Evolutionary conservation across 2,888 invertebrate genomes (phyloP).

Genomic region (Tortrix viridana): DNA sequence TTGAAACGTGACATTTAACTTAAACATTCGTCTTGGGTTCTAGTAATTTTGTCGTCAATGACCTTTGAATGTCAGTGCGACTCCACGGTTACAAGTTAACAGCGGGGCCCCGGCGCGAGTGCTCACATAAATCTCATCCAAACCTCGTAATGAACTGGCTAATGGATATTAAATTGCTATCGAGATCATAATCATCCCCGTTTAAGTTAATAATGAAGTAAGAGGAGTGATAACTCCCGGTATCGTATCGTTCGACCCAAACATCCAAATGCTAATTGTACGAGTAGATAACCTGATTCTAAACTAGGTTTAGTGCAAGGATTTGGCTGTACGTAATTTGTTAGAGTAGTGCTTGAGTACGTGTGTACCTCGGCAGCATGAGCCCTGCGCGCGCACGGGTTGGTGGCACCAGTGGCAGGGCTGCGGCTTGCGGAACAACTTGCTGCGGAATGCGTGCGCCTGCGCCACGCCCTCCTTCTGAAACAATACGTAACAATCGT

Average conservation of each 20-base stretch:
- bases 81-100: conserved; percentile 21
- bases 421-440: conserved; percentile 89
- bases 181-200: conserved; percentile 33
- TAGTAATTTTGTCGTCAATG: conserved; percentile 51
- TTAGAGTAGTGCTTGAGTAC: neutral
- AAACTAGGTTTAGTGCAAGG: neutral
- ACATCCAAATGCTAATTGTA: too few species aligned
- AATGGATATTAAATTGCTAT: conserved; percentile 32
- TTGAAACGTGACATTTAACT: conserved; percentile 49
- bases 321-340: neutral
- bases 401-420: conserved; percentile 92
- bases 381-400: conserved; percentile 89
- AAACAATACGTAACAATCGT: conserved; percentile 58
- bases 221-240: conserved; percentile 19
- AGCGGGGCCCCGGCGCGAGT: conserved; percentile 13
- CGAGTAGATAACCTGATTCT: neutral
- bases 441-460: conserved; percentile 89
- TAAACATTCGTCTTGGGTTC: conserved; percentile 45
- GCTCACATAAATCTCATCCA: conserved; percentile 25
- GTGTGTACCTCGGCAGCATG: conserved; percentile 89
- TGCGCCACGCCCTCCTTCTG: conserved; percentile 88
- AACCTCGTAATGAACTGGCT: conserved; percentile 28
- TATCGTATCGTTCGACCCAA: conserved; percentile 6
- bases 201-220: conserved; percentile 32
- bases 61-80: conserved; percentile 61